Conservation (phyloP, 2,113 vertebrate species). For the Corythoichthys intestinalis region DNA sequence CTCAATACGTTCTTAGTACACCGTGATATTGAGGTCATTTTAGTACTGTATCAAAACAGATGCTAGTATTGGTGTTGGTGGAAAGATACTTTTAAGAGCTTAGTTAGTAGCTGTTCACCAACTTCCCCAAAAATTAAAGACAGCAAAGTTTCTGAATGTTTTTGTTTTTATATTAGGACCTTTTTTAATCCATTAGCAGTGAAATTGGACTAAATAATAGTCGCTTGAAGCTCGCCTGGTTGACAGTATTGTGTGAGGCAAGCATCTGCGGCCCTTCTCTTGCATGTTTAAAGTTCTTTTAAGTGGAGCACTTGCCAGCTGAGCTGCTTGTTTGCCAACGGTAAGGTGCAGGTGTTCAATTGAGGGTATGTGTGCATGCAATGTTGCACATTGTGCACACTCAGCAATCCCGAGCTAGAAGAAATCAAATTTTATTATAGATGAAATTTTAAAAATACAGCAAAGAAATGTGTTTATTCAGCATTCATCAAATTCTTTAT, state of each 20-base stretch:
- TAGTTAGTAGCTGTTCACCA: background rate
- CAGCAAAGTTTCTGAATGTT: background rate
- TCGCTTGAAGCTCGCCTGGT: background rate
- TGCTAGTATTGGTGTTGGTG: background rate
- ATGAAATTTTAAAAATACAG: background rate
- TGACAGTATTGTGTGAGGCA: background rate
- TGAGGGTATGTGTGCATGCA: slow-evolving; percentile 11
- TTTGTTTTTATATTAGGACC: slow-evolving; percentile 7
- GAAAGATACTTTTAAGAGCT: background rate
- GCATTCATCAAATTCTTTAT: background rate
- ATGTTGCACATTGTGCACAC: slow-evolving; percentile 2
- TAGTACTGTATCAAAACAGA: no score
- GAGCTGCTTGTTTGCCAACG: slow-evolving; percentile 27
- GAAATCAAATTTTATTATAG: slow-evolving; percentile 3
- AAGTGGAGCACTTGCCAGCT: slow-evolving; percentile 31
- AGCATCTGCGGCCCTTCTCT: slow-evolving; percentile 1
- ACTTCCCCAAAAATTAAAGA: background rate
- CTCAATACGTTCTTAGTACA: no score
- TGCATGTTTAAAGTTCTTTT: slow-evolving; percentile 7
- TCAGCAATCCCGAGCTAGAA: slow-evolving; percentile 12
- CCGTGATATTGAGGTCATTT: no score
- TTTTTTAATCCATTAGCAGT: background rate
- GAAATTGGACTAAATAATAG: background rate
- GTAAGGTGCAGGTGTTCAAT: slow-evolving; percentile 19
- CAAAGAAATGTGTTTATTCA: background rate